Evolutionary conservation across 2,888 invertebrate species (phyloP).

Genomic region (Callinectes sapidus): DNA sequence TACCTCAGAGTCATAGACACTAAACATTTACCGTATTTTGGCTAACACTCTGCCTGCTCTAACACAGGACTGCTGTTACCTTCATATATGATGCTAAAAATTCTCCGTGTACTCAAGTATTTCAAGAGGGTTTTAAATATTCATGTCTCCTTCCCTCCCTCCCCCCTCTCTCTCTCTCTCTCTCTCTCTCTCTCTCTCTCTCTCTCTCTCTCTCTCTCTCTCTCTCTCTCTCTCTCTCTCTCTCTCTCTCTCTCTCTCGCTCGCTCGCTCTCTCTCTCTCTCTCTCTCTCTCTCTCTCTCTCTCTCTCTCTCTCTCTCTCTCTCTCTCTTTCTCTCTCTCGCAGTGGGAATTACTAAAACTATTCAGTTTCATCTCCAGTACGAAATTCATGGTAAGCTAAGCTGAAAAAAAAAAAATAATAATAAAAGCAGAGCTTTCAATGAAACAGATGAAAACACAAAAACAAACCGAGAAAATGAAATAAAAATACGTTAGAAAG

Average conservation of each 20-base stretch:
- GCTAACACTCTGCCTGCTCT: neutral
- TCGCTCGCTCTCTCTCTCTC: neutral
- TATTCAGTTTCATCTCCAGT: too few relatives aligned
- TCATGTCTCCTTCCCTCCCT: neutral
- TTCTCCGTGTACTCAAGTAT: neutral
- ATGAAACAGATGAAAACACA: too few relatives aligned
- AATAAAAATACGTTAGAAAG: too few relatives aligned
- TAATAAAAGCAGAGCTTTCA: too few relatives aligned
- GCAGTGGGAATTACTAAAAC: too few relatives aligned
- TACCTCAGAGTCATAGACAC: neutral
- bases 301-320: constrained; percentile 6
- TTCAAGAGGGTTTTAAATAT: neutral
- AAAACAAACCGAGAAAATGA: too few relatives aligned
- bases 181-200: neutral
- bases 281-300: neutral
- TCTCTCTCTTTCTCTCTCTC: too few relatives aligned
- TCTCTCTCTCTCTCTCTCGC: neutral
- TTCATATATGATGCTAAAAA: neutral
- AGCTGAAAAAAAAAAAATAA: neutral
- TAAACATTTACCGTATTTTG: neutral
- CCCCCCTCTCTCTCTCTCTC: neutral
- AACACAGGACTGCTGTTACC: neutral
- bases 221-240: neutral
- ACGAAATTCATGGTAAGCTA: neutral
- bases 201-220: neutral